Evolutionary conservation across 1,140 invertebrate species (phyloP).

Genomic region (Neuroterus valhalla): DNA sequence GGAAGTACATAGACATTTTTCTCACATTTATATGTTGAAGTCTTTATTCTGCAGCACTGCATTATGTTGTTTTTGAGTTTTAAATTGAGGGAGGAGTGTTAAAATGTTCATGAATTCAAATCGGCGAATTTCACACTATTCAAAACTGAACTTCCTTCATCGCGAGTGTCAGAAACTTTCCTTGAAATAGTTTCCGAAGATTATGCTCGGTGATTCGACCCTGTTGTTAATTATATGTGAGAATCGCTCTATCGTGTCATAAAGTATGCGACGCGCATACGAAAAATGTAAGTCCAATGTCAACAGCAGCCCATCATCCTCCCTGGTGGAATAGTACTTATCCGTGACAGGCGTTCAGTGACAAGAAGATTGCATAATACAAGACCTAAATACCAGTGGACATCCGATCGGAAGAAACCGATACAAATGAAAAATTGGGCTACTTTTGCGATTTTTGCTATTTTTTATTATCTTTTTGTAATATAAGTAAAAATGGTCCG

Average conservation of each 20-base stretch:
- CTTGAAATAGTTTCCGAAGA: not conserved
- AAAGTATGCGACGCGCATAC: constrained; percentile 41
- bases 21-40: no score
- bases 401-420: not conserved
- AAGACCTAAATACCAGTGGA: constrained; percentile 36
- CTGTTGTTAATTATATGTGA: not conserved
- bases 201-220: not conserved
- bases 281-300: constrained; percentile 52
- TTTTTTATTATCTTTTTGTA: no score
- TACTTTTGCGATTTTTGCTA: no score
- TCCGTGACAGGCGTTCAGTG: constrained; percentile 42
- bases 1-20: no score
- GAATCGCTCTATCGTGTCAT: constrained; percentile 37
- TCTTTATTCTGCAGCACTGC: no score
- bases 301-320: constrained; percentile 39
- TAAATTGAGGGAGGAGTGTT: no score
- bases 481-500: no score
- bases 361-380: constrained; percentile 38
- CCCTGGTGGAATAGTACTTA: constrained; percentile 39
- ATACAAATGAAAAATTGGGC: no score
- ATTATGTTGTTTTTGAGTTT: no score
- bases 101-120: no score
- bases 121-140: not conserved
- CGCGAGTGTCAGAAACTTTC: no score
- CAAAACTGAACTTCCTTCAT: not conserved